Base-by-base conservation (phyloP, 2,888 invertebrate species). In the Patella pellucida region DNA sequence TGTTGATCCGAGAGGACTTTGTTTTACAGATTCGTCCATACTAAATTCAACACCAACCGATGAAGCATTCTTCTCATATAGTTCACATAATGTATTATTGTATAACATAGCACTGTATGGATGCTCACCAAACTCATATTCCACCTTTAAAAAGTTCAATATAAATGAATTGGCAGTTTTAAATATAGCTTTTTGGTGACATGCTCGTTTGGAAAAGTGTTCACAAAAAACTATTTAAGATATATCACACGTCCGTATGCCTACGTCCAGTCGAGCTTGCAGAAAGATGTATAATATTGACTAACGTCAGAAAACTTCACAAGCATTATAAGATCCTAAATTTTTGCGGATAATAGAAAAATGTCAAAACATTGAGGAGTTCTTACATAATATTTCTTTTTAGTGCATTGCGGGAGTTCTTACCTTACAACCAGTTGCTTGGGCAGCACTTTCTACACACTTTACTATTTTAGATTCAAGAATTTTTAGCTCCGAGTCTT, bases 361-460 rank as follows among this genome's bases (percentile, higher is more conserved):
- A 41, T 41, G 31, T 41, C 31, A 5, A 41, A 41, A 41, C 31
- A 41, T 41, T 9, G 1, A 9, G 41, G 41, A 41, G 41, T 41
- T 7, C 9, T 9, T 41, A 9, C 41, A 41, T 9, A 31, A 5
- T 31, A 9, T 9, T 9, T 0, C 41, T 9, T 41, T 41, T 9
- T 41, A 41, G 9, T 41, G 9, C 9, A 41, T 7, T 41, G 41
- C 41, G 9, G 41, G 41, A 41, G 41, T 41, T 41, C 72, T 73
- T 77, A 88, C 87, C 69, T 73, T 76, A 72, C 88, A 87, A 3
- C 87, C 86, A 15, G 88, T 86, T 41, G 85, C 85, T 11, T 72
- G 83, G 51, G 89, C 90, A 11, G 90, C 90, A 68, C 83, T 86
- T 69, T 85, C 78, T 54, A 88, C 79, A 80, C 89, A 89, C 0